Base-by-base conservation (phyloP, 2,888 invertebrate genomes). In the Pharmacophagus antenor region DNA sequence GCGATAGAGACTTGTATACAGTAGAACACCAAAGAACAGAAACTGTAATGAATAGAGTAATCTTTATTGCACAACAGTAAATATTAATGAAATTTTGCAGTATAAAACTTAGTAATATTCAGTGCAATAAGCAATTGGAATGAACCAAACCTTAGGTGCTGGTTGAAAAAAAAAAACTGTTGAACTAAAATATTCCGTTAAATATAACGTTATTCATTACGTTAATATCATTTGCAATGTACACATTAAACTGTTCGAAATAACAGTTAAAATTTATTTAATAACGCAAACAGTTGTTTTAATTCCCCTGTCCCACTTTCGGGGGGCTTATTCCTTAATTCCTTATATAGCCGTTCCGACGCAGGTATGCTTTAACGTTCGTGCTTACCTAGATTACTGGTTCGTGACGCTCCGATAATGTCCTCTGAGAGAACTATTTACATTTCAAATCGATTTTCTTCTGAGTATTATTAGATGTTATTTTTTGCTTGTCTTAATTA, bases 321-420 rank as follows among this genome's bases (percentile, higher is more conserved):
- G 21, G 17, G 21, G 15, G 51, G 31, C 49, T 51, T 51, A 44
- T 51, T 51, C 18, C 25, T 15, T 42, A 57, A 46, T 57, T 51
- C 51, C 31, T 46, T 46, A 42, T 57, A 50, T 27, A 25, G 31
- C 27, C 20, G n/a, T 51, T 25, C 15, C 57, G 15, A 44, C 47
- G 17, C 47, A 17, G 50, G 50, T 56, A 37, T 22, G 42, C 52
- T 46, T 58, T 52, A 47, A 47, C 47, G 21, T 51, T 51, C 15
- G 46, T 57, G 17, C 57, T 42, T 51, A 44, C 21, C 47, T 31
- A 47, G 55, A 55, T 55, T 55, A 46, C 55, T 18, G 23, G 47
- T 47, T 51, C 44, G 51, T 44, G 50, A 50, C 49, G 49, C 46
- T 12, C 51, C 21, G n/a, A 25, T 49, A 42, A 50, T 55, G 44